Evolutionary conservation across 2,888 invertebrate genomes (phyloP).

Genomic region (Opisthograptis luteolata): DNA sequence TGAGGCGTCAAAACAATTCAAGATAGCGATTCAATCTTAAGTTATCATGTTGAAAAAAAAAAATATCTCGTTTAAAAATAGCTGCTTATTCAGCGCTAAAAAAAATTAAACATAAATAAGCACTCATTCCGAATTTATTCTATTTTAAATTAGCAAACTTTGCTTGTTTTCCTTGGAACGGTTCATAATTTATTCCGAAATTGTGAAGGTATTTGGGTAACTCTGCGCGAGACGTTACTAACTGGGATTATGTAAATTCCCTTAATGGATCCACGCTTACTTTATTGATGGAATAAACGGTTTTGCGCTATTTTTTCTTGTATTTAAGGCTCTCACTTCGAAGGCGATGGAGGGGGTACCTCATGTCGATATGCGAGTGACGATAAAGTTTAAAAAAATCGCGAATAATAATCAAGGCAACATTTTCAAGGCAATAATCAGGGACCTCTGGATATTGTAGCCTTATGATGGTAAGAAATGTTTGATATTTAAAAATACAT

Average conservation of each 20-base stretch:
- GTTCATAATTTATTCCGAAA: slow-evolving; percentile 37
- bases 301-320: slow-evolving; percentile 35
- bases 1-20: too few species aligned
- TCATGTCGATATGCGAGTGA: too few species aligned
- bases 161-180: slow-evolving; percentile 32
- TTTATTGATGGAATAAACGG: slow-evolving; percentile 42
- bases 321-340: slow-evolving; percentile 26
- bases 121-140: slow-evolving; percentile 40
- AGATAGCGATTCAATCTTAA: too few species aligned
- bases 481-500: too few species aligned
- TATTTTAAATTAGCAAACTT: slow-evolving; percentile 45
- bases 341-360: too few species aligned
- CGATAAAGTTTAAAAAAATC: too few species aligned
- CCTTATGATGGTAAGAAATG: too few species aligned
- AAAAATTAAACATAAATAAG: slow-evolving; percentile 17
- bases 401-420: too few species aligned
- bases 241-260: slow-evolving; percentile 42
- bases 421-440: too few species aligned
- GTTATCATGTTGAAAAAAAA: too few species aligned
- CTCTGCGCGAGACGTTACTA: slow-evolving; percentile 14
- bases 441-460: too few species aligned
- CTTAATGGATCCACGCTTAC: slow-evolving; percentile 39
- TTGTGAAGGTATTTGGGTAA: slow-evolving; percentile 25
- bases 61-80: not conserved
- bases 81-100: slow-evolving; percentile 2